phyloP scores from a whole-genome alignment of 2,888 invertebrate genomes.

The Andrena hattorfiana region DNA sequence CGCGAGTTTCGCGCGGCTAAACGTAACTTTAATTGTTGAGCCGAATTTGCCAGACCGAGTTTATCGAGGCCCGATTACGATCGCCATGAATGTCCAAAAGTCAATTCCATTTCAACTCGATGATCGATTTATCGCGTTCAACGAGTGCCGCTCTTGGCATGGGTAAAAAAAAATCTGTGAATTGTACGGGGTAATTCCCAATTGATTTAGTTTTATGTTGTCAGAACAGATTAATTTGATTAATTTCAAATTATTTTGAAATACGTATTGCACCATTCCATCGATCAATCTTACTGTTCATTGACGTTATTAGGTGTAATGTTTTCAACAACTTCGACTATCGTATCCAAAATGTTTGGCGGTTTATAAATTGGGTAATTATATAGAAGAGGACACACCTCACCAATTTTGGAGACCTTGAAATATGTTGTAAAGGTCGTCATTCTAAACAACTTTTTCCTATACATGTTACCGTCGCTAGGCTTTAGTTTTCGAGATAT shows the following conservation, averaged over 20 bases:
- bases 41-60: not conserved
- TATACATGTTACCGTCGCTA: too few species aligned
- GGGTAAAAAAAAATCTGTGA: not conserved
- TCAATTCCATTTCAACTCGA: not conserved
- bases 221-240: too few species aligned
- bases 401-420: too few species aligned
- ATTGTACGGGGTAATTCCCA: not conserved
- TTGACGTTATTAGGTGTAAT: not conserved
- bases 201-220: not conserved
- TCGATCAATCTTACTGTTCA: not conserved
- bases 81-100: conserved; percentile 8
- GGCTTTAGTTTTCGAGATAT: too few species aligned
- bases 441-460: too few species aligned
- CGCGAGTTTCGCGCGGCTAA: not conserved
- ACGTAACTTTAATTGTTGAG: conserved; percentile 16
- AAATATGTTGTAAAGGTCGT: too few species aligned
- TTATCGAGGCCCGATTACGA: not conserved
- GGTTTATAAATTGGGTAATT: too few species aligned
- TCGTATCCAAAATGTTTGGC: too few species aligned
- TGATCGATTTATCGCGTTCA: not conserved
- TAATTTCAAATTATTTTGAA: not conserved
- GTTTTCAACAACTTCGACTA: too few species aligned
- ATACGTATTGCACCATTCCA: not conserved
- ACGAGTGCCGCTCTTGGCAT: not conserved
- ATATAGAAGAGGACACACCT: too few species aligned